Conservation (phyloP, 1,140 invertebrate species). For the Apocrypta bakeri region DNA sequence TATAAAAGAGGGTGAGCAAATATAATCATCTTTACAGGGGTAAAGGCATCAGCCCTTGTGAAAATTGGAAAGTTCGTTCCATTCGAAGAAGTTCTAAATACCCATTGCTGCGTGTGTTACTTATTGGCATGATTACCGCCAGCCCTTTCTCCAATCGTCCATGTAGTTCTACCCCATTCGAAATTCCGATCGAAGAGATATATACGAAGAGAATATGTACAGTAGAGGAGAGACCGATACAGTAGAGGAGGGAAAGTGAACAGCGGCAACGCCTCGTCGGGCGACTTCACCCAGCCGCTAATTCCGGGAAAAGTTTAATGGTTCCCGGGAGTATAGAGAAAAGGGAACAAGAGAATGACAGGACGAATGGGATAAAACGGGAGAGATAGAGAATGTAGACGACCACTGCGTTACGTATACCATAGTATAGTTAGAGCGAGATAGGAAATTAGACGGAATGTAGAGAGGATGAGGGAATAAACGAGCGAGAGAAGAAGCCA, state of each 20-base stretch:
- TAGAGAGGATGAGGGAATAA: neutral
- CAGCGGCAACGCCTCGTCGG: constrained; percentile 22
- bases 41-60: constrained; percentile 1
- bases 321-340: constrained; percentile 48
- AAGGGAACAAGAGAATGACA: constrained; percentile 41
- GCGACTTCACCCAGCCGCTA: constrained; percentile 48
- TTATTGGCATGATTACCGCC: constrained; percentile 51
- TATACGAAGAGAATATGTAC: neutral
- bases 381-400: constrained; percentile 38
- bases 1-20: neutral
- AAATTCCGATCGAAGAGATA: constrained; percentile 47
- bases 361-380: constrained; percentile 43
- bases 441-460: constrained; percentile 45
- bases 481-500: neutral
- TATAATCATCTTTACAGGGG: neutral
- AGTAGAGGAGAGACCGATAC: neutral
- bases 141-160: neutral
- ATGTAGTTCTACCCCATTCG: constrained; percentile 29
- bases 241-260: constrained; percentile 6
- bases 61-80: constrained; percentile 31
- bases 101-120: constrained; percentile 43
- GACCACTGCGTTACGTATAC: neutral
- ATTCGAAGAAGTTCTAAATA: constrained; percentile 48
- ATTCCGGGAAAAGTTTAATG: constrained; percentile 55
- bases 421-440: neutral